Percentiles rank a stretch among this genome's conserved stretches.
Conservation (phyloP, 2,797 vertebrate species). For the Avahi laniger region DNA sequence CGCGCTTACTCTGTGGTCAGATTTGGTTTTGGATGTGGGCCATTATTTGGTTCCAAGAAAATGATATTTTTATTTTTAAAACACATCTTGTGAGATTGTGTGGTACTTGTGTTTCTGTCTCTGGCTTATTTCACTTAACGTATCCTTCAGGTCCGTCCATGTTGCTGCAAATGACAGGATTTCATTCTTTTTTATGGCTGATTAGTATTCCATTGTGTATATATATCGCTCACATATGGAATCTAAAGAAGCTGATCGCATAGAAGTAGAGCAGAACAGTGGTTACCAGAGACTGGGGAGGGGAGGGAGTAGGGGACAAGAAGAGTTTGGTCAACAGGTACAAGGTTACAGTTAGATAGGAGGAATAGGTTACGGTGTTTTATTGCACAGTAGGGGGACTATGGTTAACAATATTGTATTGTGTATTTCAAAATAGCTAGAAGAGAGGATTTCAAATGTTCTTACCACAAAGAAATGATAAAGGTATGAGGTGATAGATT, state of each 20-base stretch:
- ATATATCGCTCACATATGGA: background rate
- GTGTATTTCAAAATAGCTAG: background rate
- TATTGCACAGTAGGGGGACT: background rate
- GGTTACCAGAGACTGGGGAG: background rate
- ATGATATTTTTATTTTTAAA: conserved; percentile 8
- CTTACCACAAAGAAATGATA: background rate
- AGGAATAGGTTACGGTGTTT: background rate
- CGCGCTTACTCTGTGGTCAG: background rate
- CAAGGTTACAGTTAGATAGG: background rate
- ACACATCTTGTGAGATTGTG: background rate
- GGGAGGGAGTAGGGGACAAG: background rate
- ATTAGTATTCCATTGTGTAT: background rate
- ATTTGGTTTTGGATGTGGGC: background rate
- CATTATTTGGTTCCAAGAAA: conserved; percentile 23
- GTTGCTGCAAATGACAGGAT: background rate
- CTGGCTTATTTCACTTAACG: background rate
- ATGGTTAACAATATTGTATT: background rate
- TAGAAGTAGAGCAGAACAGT: background rate
- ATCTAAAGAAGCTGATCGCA: background rate
- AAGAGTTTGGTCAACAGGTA: background rate
- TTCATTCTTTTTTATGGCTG: background rate
- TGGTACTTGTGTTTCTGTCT: background rate
- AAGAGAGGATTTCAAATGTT: background rate
- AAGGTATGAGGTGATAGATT: background rate
- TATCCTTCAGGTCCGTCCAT: background rate